Percentiles rank a stretch among this genome's conserved stretches.
Conservation (phyloP, 2,888 invertebrate genomes). For the Oxycera nigricornis region DNA sequence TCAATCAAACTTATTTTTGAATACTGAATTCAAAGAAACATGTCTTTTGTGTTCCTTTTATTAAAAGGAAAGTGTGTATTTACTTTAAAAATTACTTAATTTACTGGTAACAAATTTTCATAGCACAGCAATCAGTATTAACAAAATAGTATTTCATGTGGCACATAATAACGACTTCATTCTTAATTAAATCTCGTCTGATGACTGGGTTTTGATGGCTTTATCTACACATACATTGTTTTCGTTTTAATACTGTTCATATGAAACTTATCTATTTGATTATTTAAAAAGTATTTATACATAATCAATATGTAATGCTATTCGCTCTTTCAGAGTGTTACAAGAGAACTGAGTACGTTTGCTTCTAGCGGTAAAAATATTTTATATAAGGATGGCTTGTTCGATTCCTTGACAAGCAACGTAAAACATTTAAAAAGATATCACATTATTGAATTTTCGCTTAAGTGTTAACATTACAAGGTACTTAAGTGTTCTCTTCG, state of each 20-base stretch:
- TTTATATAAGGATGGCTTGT: conserved; percentile 11
- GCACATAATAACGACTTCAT: not conserved
- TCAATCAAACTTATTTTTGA: too few relatives aligned
- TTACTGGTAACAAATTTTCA: not conserved
- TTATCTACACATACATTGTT: not conserved
- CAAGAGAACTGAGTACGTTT: conserved; percentile 14
- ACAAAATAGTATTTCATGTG: not conserved
- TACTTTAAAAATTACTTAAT: not conserved
- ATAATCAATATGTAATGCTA: not conserved
- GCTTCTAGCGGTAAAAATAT: not conserved
- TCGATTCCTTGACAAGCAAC: not conserved
- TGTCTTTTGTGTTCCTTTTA: not conserved
- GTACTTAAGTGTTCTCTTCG: conserved; percentile 30
- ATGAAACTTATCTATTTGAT: not conserved
- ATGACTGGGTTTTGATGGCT: not conserved
- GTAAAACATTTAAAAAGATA: conserved; percentile 31
- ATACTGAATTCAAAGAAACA: too few relatives aligned
- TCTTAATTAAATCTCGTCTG: too few relatives aligned
- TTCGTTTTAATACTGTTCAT: conserved; percentile 10
- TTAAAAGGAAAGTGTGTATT: not conserved
- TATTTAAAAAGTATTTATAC: not conserved
- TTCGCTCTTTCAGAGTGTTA: not conserved
- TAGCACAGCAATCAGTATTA: not conserved
- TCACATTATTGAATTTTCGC: conserved; percentile 22
- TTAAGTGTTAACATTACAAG: conserved; percentile 6